phyloP scores from a whole-genome alignment of 2,888 invertebrate species.

The Hydropsyche betteni region DNA sequence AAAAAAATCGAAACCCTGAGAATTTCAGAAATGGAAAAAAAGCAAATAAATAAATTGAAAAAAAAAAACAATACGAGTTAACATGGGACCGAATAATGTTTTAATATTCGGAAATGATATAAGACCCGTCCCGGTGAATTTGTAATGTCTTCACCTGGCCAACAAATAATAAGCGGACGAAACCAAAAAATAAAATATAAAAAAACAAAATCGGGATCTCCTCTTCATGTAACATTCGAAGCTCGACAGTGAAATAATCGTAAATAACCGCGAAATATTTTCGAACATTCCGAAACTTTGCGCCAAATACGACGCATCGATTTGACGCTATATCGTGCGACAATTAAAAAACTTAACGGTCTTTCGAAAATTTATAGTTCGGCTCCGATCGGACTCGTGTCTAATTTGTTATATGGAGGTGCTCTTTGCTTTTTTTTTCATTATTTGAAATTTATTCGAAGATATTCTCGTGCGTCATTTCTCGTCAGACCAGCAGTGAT shows the following conservation, averaged over 20 bases:
- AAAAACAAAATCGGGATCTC: conserved; percentile 4
- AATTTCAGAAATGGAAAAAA: conserved; percentile 40
- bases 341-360: conserved; percentile 14
- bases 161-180: conserved; percentile 21
- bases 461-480: conserved; percentile 37
- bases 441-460: background rate
- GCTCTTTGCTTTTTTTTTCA: conserved; percentile 13
- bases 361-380: conserved; percentile 31
- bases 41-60: background rate
- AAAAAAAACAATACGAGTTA: conserved; percentile 22
- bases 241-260: conserved; percentile 5
- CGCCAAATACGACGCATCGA: background rate
- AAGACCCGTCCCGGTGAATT: conserved; percentile 38
- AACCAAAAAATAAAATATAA: background rate
- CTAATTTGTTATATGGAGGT: conserved; percentile 29
- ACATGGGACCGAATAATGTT: conserved; percentile 40
- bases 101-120: conserved; percentile 41
- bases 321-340: background rate
- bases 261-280: background rate
- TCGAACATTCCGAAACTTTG: no score
- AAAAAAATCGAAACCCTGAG: conserved; percentile 26
- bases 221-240: background rate
- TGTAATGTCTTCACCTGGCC: conserved; percentile 43
- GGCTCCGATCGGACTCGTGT: conserved; percentile 33
- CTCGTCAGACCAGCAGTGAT: conserved; percentile 40